Evolutionary conservation across 2,113 vertebrate genomes (phyloP).

Genomic region (Aythya baeri): DNA sequence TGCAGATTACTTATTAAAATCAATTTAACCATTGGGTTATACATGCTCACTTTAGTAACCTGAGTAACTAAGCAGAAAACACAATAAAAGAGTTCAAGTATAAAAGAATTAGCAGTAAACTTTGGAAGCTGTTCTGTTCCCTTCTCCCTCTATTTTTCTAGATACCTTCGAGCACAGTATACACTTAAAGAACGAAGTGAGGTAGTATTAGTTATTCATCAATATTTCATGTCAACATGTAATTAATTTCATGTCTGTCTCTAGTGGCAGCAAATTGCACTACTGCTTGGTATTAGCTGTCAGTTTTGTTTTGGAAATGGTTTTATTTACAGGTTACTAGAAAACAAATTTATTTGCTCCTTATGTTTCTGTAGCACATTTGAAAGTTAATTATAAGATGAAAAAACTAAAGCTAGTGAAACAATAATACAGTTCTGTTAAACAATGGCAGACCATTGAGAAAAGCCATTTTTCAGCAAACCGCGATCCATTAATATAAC

Average conservation of each 20-base stretch:
- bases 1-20: neutral
- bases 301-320: neutral
- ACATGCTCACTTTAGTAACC: neutral
- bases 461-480: slow-evolving; percentile 26
- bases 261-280: neutral
- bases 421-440: slow-evolving; percentile 37
- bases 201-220: neutral
- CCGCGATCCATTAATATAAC: neutral
- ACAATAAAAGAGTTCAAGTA: neutral
- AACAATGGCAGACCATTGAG: slow-evolving; percentile 13
- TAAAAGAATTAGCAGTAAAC: neutral
- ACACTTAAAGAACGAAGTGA: neutral
- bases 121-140: neutral
- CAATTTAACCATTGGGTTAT: neutral
- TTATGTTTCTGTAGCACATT: slow-evolving; percentile 1
- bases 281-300: neutral
- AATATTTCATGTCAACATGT: neutral
- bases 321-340: slow-evolving; percentile 52
- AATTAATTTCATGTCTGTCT: slow-evolving; percentile 14
- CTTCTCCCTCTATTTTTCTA: neutral
- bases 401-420: neutral
- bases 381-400: slow-evolving; percentile 41
- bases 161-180: neutral
- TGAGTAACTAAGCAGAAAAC: neutral
- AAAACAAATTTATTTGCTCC: slow-evolving; percentile 30